Base-by-base conservation (phyloP, 1,140 invertebrate genomes). In the Cyclargus thomasi region DNA sequence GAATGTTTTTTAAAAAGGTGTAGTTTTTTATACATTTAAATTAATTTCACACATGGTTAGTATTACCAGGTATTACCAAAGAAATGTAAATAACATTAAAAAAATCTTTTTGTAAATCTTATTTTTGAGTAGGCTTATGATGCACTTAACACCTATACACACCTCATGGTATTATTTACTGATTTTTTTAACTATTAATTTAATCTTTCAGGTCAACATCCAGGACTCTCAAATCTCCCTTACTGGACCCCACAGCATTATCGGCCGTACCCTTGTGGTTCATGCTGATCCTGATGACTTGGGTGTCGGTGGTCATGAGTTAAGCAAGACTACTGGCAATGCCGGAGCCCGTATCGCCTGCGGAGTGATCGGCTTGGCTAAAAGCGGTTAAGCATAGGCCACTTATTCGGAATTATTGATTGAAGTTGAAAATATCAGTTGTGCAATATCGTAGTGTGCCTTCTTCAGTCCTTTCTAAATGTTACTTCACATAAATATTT, bases 251-350 rank as follows among this genome's bases (percentile, higher is more conserved):
- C 90, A 96, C 74, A 97, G 92, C 80, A 95, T 99, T 74, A 93
- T 99, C 70, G 97, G 97, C 7, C 95, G 97, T 88, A 97, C 97
- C 47, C 82, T 99, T 64, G 96, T 97, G 20, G 96, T 97, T 14
- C 98, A 99, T 89, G 97, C 95, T 69, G 97, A 98, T 89, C 93
- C 94, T 57, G 99, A 99, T 92, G 99, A 99, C 91, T 92, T 99
- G 62, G 99, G 98, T 5, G 92, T 95, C 72, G 98, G 98, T 67
- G 97, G 97, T 1, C 96, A 99, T 81, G 97, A 98, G 81, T 92
- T 98, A 59, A 99, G 97, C 89, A 95, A 96, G 90, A 96, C 96
- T 14, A 99, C 98, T 64, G 99, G 99, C 35, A 99, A 99, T 91
- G 98, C 99, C 73, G 99, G 99, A 4, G 97, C 94, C 65, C 94